Percentiles rank a stretch among this genome's conserved stretches.
These are phyloP conservation scores for Gastracanthus pulcherrimus DNA, from an alignment of 2,888 invertebrate genomes.

Conservation along the genomic window DNA sequence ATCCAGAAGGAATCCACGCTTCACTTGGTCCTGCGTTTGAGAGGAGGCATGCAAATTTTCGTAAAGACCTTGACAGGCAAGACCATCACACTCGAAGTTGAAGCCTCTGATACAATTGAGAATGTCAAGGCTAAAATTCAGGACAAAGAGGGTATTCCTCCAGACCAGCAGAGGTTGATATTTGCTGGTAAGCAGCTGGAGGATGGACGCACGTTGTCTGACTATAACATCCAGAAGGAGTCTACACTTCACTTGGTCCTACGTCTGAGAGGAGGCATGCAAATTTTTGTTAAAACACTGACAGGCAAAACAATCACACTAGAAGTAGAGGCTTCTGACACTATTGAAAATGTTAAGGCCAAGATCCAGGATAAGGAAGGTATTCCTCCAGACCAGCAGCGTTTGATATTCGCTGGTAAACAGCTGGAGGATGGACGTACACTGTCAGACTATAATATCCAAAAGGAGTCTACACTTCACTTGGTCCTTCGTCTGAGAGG, in stretches of 20 bases:
- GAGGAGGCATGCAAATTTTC: conserved; percentile 84
- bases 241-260: conserved; percentile 65
- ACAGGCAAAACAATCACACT: conserved; percentile 65
- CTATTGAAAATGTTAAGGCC: conserved; percentile 66
- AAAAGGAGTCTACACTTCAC: conserved; percentile 66
- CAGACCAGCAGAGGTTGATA: conserved; percentile 67
- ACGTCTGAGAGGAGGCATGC: conserved; percentile 62
- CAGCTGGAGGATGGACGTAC: conserved; percentile 65
- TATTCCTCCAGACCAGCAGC: conserved; percentile 66
- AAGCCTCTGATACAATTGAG: conserved; percentile 66
- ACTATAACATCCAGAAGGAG: conserved; percentile 68
- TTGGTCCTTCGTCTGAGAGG: conserved; percentile 64
- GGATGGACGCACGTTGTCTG: conserved; percentile 65
- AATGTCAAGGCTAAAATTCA: conserved; percentile 68
- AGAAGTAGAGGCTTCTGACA: conserved; percentile 67
- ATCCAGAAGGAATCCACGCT: conserved; percentile 96
- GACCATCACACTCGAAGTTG: conserved; percentile 66
- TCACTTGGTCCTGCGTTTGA: conserved; percentile 90
- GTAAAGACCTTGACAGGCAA: conserved; percentile 57
- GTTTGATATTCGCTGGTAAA: conserved; percentile 66
- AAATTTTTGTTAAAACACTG: conserved; percentile 50
- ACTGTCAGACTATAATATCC: conserved; percentile 65
- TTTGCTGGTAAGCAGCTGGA: conserved; percentile 68
- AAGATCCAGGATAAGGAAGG: conserved; percentile 69
- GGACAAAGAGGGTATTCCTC: conserved; percentile 67